phyloP scores from a whole-genome alignment of 2,888 invertebrate species.

The Hydrotaea diabolus region DNA sequence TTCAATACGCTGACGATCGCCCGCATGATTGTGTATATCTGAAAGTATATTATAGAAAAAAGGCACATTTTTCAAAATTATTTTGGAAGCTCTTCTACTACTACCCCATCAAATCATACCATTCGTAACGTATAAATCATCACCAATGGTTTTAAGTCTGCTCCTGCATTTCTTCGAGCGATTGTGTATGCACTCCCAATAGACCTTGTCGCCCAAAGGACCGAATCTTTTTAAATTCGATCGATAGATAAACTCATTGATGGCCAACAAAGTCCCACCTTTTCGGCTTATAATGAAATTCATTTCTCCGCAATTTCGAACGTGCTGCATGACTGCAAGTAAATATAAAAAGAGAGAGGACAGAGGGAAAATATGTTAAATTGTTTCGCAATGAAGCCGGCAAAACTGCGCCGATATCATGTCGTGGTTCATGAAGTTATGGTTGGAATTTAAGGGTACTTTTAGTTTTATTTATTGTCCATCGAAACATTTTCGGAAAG shows the following conservation, averaged over 20 bases:
- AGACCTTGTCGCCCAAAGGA: slow-evolving; percentile 77
- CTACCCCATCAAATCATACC: slow-evolving; percentile 71
- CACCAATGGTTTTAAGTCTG: slow-evolving; percentile 79
- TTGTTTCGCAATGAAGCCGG: neutral
- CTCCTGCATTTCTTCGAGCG: slow-evolving; percentile 80
- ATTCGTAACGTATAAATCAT: slow-evolving; percentile 80
- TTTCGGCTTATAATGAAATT: slow-evolving; percentile 80
- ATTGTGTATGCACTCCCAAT: slow-evolving; percentile 81
- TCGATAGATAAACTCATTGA: slow-evolving; percentile 80
- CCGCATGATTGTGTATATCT: slow-evolving; percentile 80
- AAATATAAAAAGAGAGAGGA: slow-evolving; percentile 36
- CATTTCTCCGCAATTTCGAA: slow-evolving; percentile 78
- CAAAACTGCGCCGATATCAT: neutral
- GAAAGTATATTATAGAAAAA: slow-evolving; percentile 27
- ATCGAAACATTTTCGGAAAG: neutral
- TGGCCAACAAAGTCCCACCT: slow-evolving; percentile 79
- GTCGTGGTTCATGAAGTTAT: neutral
- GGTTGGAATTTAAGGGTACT: neutral
- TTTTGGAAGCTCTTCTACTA: neutral
- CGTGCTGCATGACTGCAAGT: slow-evolving; percentile 73
- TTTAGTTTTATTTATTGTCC: slow-evolving; percentile 26
- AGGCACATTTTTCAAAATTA: neutral
- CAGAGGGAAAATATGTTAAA: slow-evolving; percentile 14
- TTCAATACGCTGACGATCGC: slow-evolving; percentile 77
- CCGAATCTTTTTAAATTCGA: slow-evolving; percentile 80